Base-by-base conservation (phyloP, 2,888 invertebrate genomes). In the Tribolium freemani region DNA sequence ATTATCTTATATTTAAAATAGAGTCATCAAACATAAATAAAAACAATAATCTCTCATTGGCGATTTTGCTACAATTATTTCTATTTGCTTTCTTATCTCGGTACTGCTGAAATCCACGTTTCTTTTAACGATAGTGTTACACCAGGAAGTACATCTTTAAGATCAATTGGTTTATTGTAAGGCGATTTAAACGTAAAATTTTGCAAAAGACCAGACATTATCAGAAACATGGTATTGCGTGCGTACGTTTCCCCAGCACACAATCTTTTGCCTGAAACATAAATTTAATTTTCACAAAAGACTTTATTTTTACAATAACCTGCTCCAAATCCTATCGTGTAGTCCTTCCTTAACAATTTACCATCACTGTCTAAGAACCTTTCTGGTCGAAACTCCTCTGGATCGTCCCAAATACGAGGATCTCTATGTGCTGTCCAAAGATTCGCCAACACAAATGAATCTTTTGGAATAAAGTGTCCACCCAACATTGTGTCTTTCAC, bases 201-300 rank as follows among this genome's bases (percentile, higher is more conserved):
- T 79, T 93, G 93, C 84, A 92, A 87, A 73, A 93, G 86, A 0
- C 87, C 88, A 0, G 91, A 81, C 31, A 91, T 87, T 5, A 90
- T 87, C 72, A 90, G 88, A 82, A 93, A 93, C 83, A 93, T 86
- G 76, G 88, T 87, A 75, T 91, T 92, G 0, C 93, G 87, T 0
- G 93, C 90, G 81, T 90, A 92, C 0, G 93, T 93, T 83, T 93
- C 93, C 0, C 93, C 93, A 0, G 92, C 90, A 79, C 93, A 93
- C 0, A 93, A 84, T 26, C 93, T 88, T 76, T 90, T 89, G 0
- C 93, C 93, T 90, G 84, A 92, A 87, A 73, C 5, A 4, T 0
- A 48, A 48, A 5, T 10, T 2, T 3, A n/a, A 45, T 13, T 6
- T 13, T 48, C 1, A 3, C 11, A 5, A 51, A 51, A 51, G 6